Evolutionary conservation across 2,888 invertebrate species (phyloP), one percentile per base, ranked within the genome.

Genomic region (Rhamphomyia laevipes): DNA sequence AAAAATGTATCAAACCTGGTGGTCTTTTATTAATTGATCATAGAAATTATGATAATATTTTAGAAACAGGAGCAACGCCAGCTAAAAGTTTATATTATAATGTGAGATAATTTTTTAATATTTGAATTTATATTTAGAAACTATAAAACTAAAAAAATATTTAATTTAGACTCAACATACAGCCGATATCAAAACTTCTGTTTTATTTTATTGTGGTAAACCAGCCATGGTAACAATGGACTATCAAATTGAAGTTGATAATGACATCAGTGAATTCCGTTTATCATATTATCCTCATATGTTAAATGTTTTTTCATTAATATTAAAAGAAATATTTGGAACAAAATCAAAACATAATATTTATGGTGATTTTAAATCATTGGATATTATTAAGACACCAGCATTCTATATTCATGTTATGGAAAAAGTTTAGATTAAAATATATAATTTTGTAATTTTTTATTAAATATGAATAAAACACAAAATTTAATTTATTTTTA

Each of bases 241-340:
- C 69, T 92, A 92, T 67, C 74, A 79, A 57, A 85, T 91, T 59
- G 79, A 80, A 57, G 75, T 78, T 37, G 73, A 75, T 58, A 63
- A 64, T 45, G 59, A 66, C 53, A 61, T 59, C 69, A 88, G 85
- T 61, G 84, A 88, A 60, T 92, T 92, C 69, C 80, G 91, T 2
- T 72, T 92, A 30, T 90, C 89, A 30, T 92, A 91, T 71, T 90
- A 88, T 72, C 92, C 91, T 0, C 90, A 92, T 67, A 78, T 79
- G 54, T 67, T 91, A 58, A 73, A 77, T 42, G 73, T 76, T 21
- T 92, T 92, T 72, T 80, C 77, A 1, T 62, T 71, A 27, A 84
- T 90, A 73, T 66, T 92, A 51, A 72, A 75, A 54, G 80, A 82
- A 45, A 79, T 81, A 3, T 91, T 91, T 63, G 80, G 80, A 41